Evolutionary conservation across 2,797 vertebrate species (phyloP).

Genomic region (Xenops minutus): DNA sequence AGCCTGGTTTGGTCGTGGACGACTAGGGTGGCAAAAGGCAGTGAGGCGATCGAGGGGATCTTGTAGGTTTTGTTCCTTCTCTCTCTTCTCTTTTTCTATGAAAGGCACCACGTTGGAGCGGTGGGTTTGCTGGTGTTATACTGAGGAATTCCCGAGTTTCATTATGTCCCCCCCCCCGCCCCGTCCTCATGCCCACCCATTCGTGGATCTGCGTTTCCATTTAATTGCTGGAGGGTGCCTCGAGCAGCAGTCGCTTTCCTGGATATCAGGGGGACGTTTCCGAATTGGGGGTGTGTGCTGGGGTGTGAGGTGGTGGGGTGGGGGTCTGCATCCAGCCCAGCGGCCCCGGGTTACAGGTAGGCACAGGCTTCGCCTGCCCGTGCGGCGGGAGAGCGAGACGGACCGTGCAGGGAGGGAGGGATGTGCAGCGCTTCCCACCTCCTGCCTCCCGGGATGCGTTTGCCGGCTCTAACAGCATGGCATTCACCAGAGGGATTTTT

Average conservation of each 20-base stretch:
- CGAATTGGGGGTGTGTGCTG: rapidly evolving
- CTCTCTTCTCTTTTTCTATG: neutral
- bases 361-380: neutral
- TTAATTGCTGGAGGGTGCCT: neutral
- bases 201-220: neutral
- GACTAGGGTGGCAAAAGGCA: neutral
- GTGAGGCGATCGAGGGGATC: neutral
- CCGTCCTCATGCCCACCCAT: neutral
- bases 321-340: neutral
- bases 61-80: neutral
- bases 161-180: neutral
- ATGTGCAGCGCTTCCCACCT: neutral
- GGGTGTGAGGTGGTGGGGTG: neutral
- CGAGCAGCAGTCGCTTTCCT: neutral
- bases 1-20: neutral
- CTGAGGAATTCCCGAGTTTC: neutral
- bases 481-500: neutral
- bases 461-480: neutral
- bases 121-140: neutral
- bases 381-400: neutral
- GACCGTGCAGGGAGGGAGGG: neutral
- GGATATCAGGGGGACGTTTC: neutral
- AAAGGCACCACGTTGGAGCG: neutral
- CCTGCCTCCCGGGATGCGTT: neutral
- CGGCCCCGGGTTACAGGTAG: neutral